Evolutionary conservation across 2,888 invertebrate species (phyloP).

Genomic region (Campoplex capitator): DNA sequence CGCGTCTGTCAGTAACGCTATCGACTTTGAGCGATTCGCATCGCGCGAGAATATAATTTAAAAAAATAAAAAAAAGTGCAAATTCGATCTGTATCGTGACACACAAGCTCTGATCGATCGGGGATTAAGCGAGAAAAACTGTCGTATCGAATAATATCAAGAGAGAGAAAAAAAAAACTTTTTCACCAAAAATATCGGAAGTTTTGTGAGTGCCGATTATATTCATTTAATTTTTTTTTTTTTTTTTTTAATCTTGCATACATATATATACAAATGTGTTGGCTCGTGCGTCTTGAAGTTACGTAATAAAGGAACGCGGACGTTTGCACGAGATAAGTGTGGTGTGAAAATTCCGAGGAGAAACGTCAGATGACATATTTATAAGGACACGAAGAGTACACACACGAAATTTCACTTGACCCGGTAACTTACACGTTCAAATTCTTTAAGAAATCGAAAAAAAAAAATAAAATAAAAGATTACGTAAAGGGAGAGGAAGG

Average conservation of each 20-base stretch:
- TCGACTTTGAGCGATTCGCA: slow-evolving; percentile 61
- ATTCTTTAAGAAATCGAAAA: slow-evolving; percentile 20
- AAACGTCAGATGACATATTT: slow-evolving; percentile 36
- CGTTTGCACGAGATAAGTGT: slow-evolving; percentile 37
- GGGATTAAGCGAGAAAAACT: background rate
- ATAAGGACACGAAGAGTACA: slow-evolving; percentile 55
- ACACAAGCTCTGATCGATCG: background rate
- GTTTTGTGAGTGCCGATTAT: slow-evolving; percentile 22
- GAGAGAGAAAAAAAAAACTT: background rate
- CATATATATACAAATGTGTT: slow-evolving; percentile 30
- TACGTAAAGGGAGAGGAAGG: slow-evolving; percentile 20
- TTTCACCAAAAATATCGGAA: background rate
- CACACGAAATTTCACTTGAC: slow-evolving; percentile 54
- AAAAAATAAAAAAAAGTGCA: background rate
- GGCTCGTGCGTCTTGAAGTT: slow-evolving; percentile 48
- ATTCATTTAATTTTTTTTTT: slow-evolving; percentile 1
- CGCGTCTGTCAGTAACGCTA: slow-evolving; percentile 70
- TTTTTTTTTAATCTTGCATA: background rate
- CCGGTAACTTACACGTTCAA: slow-evolving; percentile 62
- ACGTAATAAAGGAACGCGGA: slow-evolving; percentile 54
- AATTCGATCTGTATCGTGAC: background rate
- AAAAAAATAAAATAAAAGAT: slow-evolving; percentile 5
- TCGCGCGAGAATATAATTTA: background rate
- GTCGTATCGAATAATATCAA: background rate
- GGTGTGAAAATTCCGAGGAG: slow-evolving; percentile 36